A percentile compares a stretch with the other conserved stretches of the same genome.
These are phyloP conservation scores for Brenthis daphne DNA, from an alignment of 2,888 invertebrate species.

Conservation along the genomic window DNA sequence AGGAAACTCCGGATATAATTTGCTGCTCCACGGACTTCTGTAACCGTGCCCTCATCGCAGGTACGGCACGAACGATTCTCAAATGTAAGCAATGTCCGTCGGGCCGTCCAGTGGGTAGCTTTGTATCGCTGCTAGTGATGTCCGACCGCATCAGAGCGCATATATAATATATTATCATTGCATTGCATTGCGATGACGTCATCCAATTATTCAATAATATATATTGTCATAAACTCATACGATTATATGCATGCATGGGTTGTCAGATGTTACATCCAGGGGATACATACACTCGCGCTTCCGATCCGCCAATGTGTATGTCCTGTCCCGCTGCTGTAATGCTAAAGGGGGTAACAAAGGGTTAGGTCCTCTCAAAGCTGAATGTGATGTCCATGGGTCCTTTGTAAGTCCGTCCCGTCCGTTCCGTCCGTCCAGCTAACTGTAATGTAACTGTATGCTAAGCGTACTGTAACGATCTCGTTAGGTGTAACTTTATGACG, in stretches of 20 bases:
- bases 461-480: too few species aligned
- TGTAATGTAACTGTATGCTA: neutral
- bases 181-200: conserved; percentile 7
- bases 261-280: neutral
- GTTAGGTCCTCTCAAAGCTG: neutral
- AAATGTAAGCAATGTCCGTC: conserved; percentile 57
- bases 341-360: neutral
- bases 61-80: conserved; percentile 54
- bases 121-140: conserved; percentile 62
- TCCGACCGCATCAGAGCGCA: conserved; percentile 47
- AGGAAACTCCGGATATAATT: conserved; percentile 63
- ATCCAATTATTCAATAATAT: neutral
- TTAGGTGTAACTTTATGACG: conserved; percentile 6
- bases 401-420: neutral
- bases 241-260: conserved; percentile 11
- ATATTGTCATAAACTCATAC: conserved; percentile 4
- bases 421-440: neutral
- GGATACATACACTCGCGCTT: neutral
- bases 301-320: too few species aligned
- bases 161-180: neutral
- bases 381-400: neutral
- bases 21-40: conserved; percentile 89
- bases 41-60: conserved; percentile 78
- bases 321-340: neutral
- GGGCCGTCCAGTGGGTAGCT: conserved; percentile 61